A percentile compares a stretch with the other conserved stretches of the same genome.
These are phyloP conservation scores for Baryphthengus martii DNA, from an alignment of 2,113 vertebrate genomes.

Conservation along the genomic window DNA sequence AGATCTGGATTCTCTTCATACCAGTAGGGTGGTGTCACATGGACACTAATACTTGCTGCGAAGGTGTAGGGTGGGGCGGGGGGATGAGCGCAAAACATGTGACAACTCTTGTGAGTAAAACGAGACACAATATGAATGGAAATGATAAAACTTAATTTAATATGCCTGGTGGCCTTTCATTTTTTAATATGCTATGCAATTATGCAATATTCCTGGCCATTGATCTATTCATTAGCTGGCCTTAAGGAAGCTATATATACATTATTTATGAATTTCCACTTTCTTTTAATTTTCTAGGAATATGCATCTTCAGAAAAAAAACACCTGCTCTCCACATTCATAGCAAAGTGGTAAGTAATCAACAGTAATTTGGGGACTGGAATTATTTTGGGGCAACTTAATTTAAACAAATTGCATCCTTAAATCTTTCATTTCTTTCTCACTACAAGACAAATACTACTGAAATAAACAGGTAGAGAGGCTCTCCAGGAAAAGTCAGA, in stretches of 20 bases:
- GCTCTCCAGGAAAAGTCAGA: neutral
- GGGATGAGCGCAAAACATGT: neutral
- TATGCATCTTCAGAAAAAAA: neutral
- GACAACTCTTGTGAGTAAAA: neutral
- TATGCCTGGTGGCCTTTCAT: neutral
- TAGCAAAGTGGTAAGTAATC: neutral
- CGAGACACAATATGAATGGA: neutral
- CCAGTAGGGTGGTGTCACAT: neutral
- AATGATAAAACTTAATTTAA: neutral
- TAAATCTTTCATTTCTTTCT: neutral
- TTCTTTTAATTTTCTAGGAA: slow-evolving; percentile 3
- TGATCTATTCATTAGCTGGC: neutral
- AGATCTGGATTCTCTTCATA: neutral
- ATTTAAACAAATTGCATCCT: neutral
- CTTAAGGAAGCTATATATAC: neutral
- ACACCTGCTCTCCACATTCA: neutral
- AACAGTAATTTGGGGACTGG: neutral
- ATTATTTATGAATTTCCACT: slow-evolving; percentile 14
- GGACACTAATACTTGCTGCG: neutral
- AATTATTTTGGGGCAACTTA: neutral
- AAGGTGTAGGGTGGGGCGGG: neutral
- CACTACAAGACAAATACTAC: neutral
- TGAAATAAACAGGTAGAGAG: neutral
- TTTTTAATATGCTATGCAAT: neutral
- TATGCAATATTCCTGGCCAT: neutral